Percentiles rank a stretch among this genome's conserved stretches.
phyloP scores from a whole-genome alignment of 2,113 vertebrate species.

The rat (Rattus norvegicus) region DNA sequence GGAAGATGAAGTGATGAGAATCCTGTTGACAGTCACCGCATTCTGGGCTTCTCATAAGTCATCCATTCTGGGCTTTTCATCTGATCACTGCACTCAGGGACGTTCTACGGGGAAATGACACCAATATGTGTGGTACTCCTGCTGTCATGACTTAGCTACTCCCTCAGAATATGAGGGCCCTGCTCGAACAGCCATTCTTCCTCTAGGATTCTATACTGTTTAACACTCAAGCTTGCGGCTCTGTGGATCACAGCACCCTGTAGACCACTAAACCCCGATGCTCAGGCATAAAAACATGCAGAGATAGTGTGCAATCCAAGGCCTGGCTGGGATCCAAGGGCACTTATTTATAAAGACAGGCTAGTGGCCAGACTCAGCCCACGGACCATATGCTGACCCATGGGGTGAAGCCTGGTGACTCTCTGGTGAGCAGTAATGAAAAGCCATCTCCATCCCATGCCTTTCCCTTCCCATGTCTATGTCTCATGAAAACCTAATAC shows the following conservation, averaged over 20 bases:
- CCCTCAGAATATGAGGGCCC: too few species aligned
- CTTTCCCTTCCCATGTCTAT: too few species aligned
- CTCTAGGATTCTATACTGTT: not conserved
- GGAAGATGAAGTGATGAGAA: not conserved
- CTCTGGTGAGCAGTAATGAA: not conserved
- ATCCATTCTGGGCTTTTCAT: accelerated
- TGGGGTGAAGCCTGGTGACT: too few species aligned
- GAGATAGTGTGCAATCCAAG: accelerated
- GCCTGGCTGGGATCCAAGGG: accelerated
- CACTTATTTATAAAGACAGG: not conserved
- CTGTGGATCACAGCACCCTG: not conserved
- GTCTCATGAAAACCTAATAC: not conserved
- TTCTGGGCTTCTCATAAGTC: not conserved
- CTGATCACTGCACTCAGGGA: not conserved
- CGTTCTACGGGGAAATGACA: not conserved
- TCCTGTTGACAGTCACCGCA: too few species aligned
- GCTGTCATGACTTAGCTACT: not conserved
- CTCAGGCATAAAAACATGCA: accelerated
- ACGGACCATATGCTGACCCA: not conserved
- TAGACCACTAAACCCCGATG: accelerated
- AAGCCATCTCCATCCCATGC: not conserved
- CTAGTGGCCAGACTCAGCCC: not conserved
- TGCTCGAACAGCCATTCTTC: accelerated
- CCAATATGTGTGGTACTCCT: accelerated
- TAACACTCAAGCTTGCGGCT: not conserved